A percentile compares a stretch with the other conserved stretches of the same genome.
Evolutionary conservation across 1,140 invertebrate genomes (phyloP).

Genomic region (Centruroides sculpturatus): DNA sequence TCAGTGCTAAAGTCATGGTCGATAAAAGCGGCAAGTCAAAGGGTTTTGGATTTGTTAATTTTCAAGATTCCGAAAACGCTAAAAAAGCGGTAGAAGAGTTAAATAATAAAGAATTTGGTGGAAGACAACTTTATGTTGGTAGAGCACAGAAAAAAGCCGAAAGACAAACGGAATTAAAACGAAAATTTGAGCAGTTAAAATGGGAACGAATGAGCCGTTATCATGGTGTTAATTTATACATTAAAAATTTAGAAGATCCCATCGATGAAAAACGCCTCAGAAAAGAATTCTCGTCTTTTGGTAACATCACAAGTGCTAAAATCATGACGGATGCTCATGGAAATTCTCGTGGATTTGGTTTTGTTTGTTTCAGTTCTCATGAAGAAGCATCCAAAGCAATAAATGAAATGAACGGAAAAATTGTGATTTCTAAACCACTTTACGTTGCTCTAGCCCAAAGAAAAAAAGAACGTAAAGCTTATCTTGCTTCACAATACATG

Average conservation of each 20-base stretch:
- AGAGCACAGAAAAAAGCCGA: slow-evolving; percentile 97
- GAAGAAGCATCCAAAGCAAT: slow-evolving; percentile 99
- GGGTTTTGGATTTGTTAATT: slow-evolving; percentile 99
- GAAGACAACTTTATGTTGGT: slow-evolving; percentile 67
- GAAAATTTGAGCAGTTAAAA: slow-evolving; percentile 90
- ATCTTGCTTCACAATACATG: no score
- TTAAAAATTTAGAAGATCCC: slow-evolving; percentile 94
- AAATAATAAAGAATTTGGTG: slow-evolving; percentile 71
- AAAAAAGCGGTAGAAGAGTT: slow-evolving; percentile 79
- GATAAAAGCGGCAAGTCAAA: slow-evolving; percentile 83
- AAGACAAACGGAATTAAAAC: slow-evolving; percentile 87
- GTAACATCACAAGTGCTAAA: slow-evolving; percentile 94
- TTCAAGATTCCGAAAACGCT: slow-evolving; percentile 90
- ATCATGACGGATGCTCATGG: slow-evolving; percentile 78
- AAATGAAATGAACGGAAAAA: slow-evolving; percentile 96
- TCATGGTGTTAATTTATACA: slow-evolving; percentile 90
- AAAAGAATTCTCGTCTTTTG: slow-evolving; percentile 86
- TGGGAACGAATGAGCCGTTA: slow-evolving; percentile 85
- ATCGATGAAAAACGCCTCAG: slow-evolving; percentile 91
- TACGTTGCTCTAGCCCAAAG: slow-evolving; percentile 97
- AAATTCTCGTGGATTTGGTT: slow-evolving; percentile 87
- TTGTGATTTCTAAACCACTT: slow-evolving; percentile 88
- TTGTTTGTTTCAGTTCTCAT: slow-evolving; percentile 97
- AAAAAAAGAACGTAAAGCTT: slow-evolving; percentile 92
- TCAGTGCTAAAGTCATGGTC: slow-evolving; percentile 57